Evolutionary conservation across 1,140 invertebrate species (phyloP).

Genomic region (Thrips palmi): DNA sequence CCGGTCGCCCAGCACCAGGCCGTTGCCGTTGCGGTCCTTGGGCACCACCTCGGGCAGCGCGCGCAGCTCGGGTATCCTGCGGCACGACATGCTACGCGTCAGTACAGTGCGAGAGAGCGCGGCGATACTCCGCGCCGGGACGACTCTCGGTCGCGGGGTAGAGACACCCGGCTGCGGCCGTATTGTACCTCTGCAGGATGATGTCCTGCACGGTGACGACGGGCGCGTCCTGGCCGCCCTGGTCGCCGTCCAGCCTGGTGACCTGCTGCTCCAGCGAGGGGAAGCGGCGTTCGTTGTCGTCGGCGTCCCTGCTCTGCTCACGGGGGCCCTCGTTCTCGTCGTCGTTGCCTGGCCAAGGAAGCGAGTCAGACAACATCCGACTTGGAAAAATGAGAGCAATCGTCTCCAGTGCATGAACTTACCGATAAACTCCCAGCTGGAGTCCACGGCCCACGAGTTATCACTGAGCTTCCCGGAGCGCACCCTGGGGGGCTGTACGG

Average conservation of each 20-base stretch:
- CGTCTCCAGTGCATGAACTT: constrained; percentile 18
- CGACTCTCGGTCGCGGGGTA: too few relatives aligned
- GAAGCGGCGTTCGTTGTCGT: constrained; percentile 27
- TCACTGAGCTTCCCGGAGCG: constrained; percentile 24
- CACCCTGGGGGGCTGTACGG: constrained; percentile 47
- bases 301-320: constrained; percentile 30
- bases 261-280: constrained; percentile 21
- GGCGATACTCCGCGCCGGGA: too few relatives aligned
- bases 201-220: constrained; percentile 55
- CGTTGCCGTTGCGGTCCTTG: too few relatives aligned
- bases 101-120: too few relatives aligned
- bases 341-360: constrained; percentile 16
- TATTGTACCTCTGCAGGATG: constrained; percentile 24
- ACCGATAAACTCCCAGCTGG: constrained; percentile 75
- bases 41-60: too few relatives aligned
- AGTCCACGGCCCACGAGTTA: constrained; percentile 63
- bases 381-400: not conserved
- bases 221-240: constrained; percentile 24
- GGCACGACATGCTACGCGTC: too few relatives aligned
- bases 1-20: too few relatives aligned
- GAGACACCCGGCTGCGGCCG: too few relatives aligned
- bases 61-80: too few relatives aligned
- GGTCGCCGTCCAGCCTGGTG: constrained; percentile 23
- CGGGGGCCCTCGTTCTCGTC: constrained; percentile 27
- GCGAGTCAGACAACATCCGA: constrained; percentile 16